Conservation (phyloP, 2,113 vertebrate genomes). For the Oncorhynchus kisutch region DNA sequence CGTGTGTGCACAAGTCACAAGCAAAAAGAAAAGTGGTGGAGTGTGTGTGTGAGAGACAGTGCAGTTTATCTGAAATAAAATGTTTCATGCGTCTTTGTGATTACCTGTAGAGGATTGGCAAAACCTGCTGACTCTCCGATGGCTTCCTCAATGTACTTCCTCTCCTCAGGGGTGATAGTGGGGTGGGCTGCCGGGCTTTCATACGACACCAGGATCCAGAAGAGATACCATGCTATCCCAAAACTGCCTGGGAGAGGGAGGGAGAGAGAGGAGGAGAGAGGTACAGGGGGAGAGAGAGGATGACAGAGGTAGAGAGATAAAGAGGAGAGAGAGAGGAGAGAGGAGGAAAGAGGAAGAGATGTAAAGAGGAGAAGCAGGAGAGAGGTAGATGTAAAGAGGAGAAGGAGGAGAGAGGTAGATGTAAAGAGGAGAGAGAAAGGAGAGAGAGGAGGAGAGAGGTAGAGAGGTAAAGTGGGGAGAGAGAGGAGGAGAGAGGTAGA, state of each 20-base stretch:
- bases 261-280: background rate
- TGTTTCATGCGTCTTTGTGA: background rate
- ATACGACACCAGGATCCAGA: conserved; percentile 97
- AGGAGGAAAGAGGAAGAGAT: background rate
- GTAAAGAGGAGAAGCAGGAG: background rate
- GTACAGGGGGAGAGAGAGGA: background rate
- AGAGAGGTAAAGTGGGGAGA: too few relatives aligned
- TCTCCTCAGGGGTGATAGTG: conserved; percentile 94
- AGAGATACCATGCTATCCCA: conserved; percentile 97
- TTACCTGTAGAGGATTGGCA: conserved; percentile 74
- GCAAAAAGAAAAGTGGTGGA: background rate
- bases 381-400: too few relatives aligned
- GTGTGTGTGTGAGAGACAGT: background rate
- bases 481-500: too few relatives aligned
- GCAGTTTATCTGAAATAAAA: too few relatives aligned
- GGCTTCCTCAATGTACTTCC: conserved; percentile 97
- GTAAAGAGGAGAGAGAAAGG: too few relatives aligned
- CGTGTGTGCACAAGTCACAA: background rate
- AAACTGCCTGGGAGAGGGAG: conserved; percentile 80
- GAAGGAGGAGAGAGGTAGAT: too few relatives aligned
- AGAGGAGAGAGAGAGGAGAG: background rate
- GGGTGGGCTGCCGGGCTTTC: conserved; percentile 96
- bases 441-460: too few relatives aligned
- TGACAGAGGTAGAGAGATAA: background rate
- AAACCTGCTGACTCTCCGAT: conserved; percentile 92